Evolutionary conservation across 2,888 invertebrate genomes (phyloP).

Genomic region (Incurvaria masculella): DNA sequence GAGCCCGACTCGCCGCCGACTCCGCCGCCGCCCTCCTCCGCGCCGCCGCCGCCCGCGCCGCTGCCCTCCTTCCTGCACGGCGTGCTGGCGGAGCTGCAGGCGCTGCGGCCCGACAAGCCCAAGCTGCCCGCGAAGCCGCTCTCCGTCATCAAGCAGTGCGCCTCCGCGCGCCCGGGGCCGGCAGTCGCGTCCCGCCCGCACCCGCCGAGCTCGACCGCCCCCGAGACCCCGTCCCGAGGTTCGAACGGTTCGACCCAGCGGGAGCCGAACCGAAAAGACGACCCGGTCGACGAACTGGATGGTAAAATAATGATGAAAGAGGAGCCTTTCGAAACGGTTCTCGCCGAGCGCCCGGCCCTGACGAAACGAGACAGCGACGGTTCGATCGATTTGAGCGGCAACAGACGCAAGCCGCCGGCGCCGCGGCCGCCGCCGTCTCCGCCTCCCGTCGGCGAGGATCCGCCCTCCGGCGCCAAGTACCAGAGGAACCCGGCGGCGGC

Average conservation of each 20-base stretch:
- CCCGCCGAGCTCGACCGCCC: constrained; percentile 40
- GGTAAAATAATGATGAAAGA: constrained; percentile 39
- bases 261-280: too few relatives aligned
- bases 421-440: constrained; percentile 59
- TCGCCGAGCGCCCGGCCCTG: constrained; percentile 47
- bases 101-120: constrained; percentile 66
- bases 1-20: constrained; percentile 71
- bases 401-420: constrained; percentile 75
- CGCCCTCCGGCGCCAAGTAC: constrained; percentile 51
- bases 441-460: too few relatives aligned
- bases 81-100: constrained; percentile 37
- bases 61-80: constrained; percentile 72
- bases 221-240: constrained; percentile 27
- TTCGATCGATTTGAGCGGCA: constrained; percentile 46
- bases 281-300: constrained; percentile 34
- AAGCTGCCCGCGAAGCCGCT: constrained; percentile 53
- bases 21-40: constrained; percentile 67
- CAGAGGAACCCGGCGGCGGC: constrained; percentile 56
- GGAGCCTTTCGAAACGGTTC: constrained; percentile 39
- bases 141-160: constrained; percentile 49
- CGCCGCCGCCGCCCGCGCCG: constrained; percentile 62
- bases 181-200: constrained; percentile 49
- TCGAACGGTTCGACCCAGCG: too few relatives aligned
- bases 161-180: constrained; percentile 31
- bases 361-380: constrained; percentile 58